These are phyloP conservation scores for Gallirallus australis DNA, from an alignment of 2,797 vertebrate species.

Conservation along the genomic window DNA sequence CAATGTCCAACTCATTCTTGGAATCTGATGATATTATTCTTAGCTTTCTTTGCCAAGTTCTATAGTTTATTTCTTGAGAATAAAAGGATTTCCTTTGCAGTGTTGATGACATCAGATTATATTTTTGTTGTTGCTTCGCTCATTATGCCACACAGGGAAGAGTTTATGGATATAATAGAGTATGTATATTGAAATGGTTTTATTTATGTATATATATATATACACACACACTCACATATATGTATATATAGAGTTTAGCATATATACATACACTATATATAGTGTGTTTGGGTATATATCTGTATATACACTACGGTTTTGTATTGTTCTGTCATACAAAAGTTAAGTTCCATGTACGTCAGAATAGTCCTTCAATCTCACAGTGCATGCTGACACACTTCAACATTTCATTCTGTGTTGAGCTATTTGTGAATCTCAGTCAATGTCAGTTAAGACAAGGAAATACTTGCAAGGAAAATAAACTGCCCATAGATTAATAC, in stretches of 20 bases:
- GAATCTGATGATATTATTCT: background rate
- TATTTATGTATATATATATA: accelerated
- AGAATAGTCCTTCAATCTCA: background rate
- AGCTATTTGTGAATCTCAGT: background rate
- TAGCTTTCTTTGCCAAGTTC: background rate
- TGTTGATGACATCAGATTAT: background rate
- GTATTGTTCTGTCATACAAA: background rate
- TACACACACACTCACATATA: too few relatives aligned
- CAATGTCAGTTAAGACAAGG: background rate
- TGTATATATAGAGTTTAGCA: background rate
- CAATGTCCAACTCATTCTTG: background rate
- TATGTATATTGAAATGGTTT: background rate
- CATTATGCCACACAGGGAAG: background rate
- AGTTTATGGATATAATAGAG: background rate
- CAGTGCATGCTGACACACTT: background rate
- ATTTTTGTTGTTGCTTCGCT: background rate
- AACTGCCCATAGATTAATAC: background rate
- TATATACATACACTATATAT: background rate
- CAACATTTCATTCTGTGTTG: constrained; percentile 33
- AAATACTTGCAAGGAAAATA: background rate
- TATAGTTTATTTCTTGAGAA: background rate
- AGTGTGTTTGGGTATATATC: background rate
- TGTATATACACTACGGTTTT: background rate
- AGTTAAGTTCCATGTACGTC: background rate
- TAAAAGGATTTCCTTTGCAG: background rate